Evolutionary conservation across 2,113 vertebrate species (phyloP), one percentile per base, ranked within the genome.

Genomic region (Dinomys branickii): DNA sequence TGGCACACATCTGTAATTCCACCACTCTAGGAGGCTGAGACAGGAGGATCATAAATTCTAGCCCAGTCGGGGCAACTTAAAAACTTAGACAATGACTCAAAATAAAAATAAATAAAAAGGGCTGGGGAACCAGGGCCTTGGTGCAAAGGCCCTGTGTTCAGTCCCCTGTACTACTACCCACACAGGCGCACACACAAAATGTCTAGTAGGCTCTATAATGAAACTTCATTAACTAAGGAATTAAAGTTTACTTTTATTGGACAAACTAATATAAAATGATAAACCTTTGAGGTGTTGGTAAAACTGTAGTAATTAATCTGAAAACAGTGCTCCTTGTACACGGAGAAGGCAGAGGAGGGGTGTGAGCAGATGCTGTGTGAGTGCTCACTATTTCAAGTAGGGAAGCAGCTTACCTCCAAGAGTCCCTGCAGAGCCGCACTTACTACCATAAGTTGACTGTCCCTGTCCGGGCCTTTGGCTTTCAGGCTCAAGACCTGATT

Each of bases 251-350:
- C 35, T 35, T 90, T 52, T 73, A 80, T 38, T 50, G 73, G 38
- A 67, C 28, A 94, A 85, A 65, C 13, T 47, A 65, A 24, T 59
- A 75, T 77, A 82, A 94, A 81, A 85, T 71, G 33, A 77, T 69
- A 59, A 85, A 65, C 22, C 81, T 65, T 41, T 75, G 33, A 67
- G 44, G 16, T 7, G 0, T 54, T 91, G 33, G 30, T 85, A 63
- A 35, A 96, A 92, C 80, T 54, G 24, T 56, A 33, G 33, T 78
- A 88, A 91, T 91, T 88, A 26, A 47, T 78, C 50, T 56, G 71
- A 82, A 78, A 83, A 75, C 63, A 52, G 35, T 35, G 13, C 30
- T 91, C 58, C 73, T 86, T 77, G 47, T 44, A 80, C n/a, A 63
- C 30, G 11, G 75, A 69, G 17, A 77, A 90, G 24, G 35, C 28